Percentiles rank a stretch among this genome's conserved stretches.
Evolutionary conservation across 2,797 vertebrate species (phyloP).

Genomic region (Sebastes iracundus): DNA sequence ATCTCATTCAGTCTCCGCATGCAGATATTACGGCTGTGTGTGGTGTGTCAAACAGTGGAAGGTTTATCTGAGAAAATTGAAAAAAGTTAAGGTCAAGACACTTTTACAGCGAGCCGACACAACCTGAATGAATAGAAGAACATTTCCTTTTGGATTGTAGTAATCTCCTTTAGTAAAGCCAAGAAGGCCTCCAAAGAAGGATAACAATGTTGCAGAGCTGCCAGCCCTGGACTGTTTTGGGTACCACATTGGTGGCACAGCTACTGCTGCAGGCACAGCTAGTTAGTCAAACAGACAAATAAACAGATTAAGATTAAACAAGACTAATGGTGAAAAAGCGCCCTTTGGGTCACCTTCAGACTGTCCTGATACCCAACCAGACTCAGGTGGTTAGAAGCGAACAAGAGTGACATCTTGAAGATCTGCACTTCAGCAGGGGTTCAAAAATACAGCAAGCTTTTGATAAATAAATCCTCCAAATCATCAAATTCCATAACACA

Average conservation of each 20-base stretch:
- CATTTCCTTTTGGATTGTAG: constrained; percentile 48
- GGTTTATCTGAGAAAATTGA: not conserved
- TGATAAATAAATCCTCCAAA: too few species aligned
- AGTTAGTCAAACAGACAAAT: constrained; percentile 20
- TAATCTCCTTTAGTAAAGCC: constrained; percentile 66
- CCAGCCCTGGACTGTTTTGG: constrained; percentile 15
- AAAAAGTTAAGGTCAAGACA: not conserved
- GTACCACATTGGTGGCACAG: constrained; percentile 1
- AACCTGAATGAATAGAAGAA: constrained; percentile 35
- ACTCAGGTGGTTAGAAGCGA: not conserved
- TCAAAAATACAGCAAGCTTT: too few species aligned
- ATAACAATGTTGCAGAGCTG: constrained; percentile 17
- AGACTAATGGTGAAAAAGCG: not conserved
- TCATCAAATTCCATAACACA: too few species aligned
- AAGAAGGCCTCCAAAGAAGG: constrained; percentile 48
- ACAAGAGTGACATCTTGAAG: not conserved
- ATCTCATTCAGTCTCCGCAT: not conserved
- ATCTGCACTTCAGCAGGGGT: not conserved
- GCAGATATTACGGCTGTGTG: not conserved
- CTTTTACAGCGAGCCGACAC: not conserved
- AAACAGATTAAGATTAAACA: constrained; percentile 29
- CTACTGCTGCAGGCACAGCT: not conserved
- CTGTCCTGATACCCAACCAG: not conserved
- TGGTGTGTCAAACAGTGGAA: not conserved
- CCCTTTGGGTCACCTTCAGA: constrained; percentile 6